These are phyloP conservation scores for Cyclura pinguis DNA, from an alignment of 2,797 vertebrate genomes.

Conservation along the genomic window DNA sequence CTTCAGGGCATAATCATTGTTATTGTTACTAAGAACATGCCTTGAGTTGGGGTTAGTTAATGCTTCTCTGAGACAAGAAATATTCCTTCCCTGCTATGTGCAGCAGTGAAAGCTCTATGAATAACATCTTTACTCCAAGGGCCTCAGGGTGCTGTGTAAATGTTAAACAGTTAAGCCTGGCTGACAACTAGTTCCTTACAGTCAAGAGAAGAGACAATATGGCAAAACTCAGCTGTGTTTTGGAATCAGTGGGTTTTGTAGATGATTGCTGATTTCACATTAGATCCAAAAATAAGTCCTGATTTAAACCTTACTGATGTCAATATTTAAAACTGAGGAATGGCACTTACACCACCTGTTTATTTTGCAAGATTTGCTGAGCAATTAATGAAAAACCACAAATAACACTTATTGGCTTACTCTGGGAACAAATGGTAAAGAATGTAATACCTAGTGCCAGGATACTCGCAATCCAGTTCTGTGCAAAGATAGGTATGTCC, in stretches of 20 bases:
- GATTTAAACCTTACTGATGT: background rate
- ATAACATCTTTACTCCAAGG: background rate
- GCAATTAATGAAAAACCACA: background rate
- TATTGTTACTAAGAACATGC: background rate
- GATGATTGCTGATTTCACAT: background rate
- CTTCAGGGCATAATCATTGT: background rate
- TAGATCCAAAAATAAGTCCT: background rate
- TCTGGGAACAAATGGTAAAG: background rate
- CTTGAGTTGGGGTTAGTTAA: background rate
- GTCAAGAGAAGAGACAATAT: background rate
- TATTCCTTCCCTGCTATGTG: background rate
- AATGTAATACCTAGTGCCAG: background rate
- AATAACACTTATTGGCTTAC: background rate
- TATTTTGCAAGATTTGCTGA: background rate
- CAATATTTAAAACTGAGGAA: background rate
- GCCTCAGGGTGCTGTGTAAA: background rate
- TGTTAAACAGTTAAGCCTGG: conserved; percentile 18
- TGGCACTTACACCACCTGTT: background rate
- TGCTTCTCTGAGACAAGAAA: background rate
- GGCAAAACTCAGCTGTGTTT: conserved; percentile 1
- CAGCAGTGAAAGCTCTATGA: background rate
- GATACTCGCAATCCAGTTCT: background rate
- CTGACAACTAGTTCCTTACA: background rate
- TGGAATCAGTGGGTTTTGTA: background rate
- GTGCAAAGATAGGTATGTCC: background rate